These are phyloP conservation scores for Ethmia dodecea DNA, from an alignment of 2,888 invertebrate species.

Conservation along the genomic window DNA sequence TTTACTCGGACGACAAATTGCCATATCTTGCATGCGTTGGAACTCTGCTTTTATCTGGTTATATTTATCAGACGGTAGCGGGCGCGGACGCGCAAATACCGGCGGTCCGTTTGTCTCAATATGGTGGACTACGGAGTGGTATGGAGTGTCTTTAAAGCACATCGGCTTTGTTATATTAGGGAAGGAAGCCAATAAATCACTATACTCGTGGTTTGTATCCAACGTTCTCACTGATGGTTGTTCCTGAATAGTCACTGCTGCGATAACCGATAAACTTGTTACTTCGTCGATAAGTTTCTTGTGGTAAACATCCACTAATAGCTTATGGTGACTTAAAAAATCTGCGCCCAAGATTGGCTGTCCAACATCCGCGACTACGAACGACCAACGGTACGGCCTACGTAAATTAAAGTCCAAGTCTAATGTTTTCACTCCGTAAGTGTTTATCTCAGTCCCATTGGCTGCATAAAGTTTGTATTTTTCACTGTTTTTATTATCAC, in stretches of 20 bases:
- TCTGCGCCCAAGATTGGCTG: slow-evolving; percentile 18
- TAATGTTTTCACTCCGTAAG: slow-evolving; percentile 11
- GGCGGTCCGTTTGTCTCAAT: slow-evolving; percentile 6
- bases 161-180: slow-evolving; percentile 5
- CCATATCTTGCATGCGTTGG: background rate
- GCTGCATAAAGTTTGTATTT: slow-evolving; percentile 22
- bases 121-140: slow-evolving; percentile 3
- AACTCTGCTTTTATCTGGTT: background rate
- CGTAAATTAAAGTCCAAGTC: slow-evolving; percentile 13
- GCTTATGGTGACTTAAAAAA: slow-evolving; percentile 7
- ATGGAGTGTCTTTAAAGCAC: slow-evolving; percentile 3
- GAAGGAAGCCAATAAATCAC: slow-evolving; percentile 1
- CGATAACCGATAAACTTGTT: background rate
- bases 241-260: background rate
- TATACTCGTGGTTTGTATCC: slow-evolving; percentile 1
- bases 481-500: slow-evolving; percentile 9
- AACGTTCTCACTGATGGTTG: background rate
- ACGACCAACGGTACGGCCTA: slow-evolving; percentile 13
- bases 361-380: slow-evolving; percentile 12
- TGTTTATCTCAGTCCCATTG: slow-evolving; percentile 14
- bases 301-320: slow-evolving; percentile 1
- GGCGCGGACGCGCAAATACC: background rate
- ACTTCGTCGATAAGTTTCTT: slow-evolving; percentile 1
- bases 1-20: background rate
- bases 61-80: background rate